Percentiles rank a stretch among this genome's conserved stretches.
These are phyloP conservation scores for Sphaeridia pumilis DNA, from an alignment of 2,888 invertebrate genomes.

Conservation along the genomic window DNA sequence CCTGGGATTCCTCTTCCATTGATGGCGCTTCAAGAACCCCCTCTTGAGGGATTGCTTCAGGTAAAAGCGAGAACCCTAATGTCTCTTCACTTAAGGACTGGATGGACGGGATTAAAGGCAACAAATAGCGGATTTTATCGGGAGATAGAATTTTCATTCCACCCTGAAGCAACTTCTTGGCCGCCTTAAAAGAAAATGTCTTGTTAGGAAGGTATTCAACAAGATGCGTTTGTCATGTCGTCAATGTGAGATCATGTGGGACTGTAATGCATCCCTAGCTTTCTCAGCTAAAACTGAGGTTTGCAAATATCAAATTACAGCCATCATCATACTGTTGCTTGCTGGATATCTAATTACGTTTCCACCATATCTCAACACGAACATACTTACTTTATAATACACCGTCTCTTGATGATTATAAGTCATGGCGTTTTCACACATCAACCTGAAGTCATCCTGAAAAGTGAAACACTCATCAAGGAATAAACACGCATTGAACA, in stretches of 20 bases:
- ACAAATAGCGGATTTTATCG: slow-evolving; percentile 63
- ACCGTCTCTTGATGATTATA: slow-evolving; percentile 95
- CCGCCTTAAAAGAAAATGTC: too few relatives aligned
- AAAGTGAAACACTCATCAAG: too few relatives aligned
- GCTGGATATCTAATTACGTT: too few relatives aligned
- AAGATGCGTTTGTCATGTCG: too few relatives aligned
- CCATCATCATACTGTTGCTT: too few relatives aligned
- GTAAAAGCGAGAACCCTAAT: slow-evolving; percentile 63
- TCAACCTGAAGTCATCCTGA: slow-evolving; percentile 77
- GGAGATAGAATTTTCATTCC: slow-evolving; percentile 75
- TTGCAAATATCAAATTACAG: too few relatives aligned
- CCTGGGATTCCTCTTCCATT: slow-evolving; percentile 47
- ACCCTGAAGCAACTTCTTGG: slow-evolving; percentile 71
- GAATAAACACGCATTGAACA: too few relatives aligned
- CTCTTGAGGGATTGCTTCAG: slow-evolving; percentile 42
- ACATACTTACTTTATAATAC: slow-evolving; percentile 71
- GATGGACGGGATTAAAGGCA: slow-evolving; percentile 57
- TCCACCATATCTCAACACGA: too few relatives aligned
- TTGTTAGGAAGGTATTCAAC: too few relatives aligned
- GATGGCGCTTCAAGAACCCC: slow-evolving; percentile 42
- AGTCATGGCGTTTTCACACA: slow-evolving; percentile 94
- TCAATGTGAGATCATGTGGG: too few relatives aligned
- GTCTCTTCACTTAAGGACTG: slow-evolving; percentile 64
- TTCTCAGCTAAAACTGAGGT: too few relatives aligned
- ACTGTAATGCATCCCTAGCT: too few relatives aligned